Evolutionary conservation across 2,113 vertebrate genomes (phyloP).

Genomic region (Clarias magur): DNA sequence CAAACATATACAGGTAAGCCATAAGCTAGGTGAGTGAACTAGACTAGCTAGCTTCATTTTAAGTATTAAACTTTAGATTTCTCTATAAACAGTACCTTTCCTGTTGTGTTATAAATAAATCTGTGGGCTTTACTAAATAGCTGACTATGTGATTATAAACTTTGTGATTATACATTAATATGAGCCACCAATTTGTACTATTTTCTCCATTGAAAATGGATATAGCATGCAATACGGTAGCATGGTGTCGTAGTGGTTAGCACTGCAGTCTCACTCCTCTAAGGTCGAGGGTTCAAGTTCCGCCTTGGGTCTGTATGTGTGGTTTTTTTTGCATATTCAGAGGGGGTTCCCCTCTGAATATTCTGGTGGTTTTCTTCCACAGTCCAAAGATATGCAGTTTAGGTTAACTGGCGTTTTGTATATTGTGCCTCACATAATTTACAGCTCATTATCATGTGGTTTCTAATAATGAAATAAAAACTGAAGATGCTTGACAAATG

Average conservation of each 20-base stretch:
- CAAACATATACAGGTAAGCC: not conserved
- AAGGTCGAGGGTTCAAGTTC: too few species aligned
- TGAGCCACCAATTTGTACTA: not conserved
- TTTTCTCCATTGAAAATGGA: not conserved
- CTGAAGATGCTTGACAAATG: not conserved
- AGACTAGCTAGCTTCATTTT: not conserved
- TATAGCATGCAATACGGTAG: not conserved
- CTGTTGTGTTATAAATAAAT: not conserved
- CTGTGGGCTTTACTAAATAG: not conserved
- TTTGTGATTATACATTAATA: not conserved
- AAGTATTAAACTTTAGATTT: not conserved
- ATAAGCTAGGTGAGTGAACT: not conserved
- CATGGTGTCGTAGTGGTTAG: too few species aligned
- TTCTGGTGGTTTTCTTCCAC: too few species aligned
- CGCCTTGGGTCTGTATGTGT: too few species aligned
- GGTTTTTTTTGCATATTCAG: too few species aligned
- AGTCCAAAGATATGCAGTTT: too few species aligned
- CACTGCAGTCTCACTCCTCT: too few species aligned
- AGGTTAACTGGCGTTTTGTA: not conserved
- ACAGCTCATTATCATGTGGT: not conserved
- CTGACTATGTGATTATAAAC: not conserved
- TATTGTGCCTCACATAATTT: not conserved
- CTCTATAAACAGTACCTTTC: not conserved
- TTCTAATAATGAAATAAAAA: too few species aligned
- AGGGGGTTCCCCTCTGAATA: too few species aligned